These are phyloP conservation scores for Gavia stellata DNA, from an alignment of 2,113 vertebrate genomes.

Conservation along the genomic window DNA sequence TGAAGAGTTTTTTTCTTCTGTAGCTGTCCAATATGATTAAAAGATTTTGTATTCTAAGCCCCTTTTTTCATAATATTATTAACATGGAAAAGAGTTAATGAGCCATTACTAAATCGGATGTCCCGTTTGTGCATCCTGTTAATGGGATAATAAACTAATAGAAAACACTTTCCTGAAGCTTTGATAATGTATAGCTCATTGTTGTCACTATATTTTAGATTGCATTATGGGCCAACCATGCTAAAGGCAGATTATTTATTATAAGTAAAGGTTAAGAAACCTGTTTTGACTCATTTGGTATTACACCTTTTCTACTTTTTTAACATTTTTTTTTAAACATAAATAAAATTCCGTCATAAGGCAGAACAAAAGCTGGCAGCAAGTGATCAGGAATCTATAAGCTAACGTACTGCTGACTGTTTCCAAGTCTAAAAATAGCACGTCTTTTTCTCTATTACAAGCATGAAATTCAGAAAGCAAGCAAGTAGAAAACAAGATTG, in stretches of 20 bases:
- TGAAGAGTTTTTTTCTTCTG: background rate
- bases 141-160: background rate
- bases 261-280: background rate
- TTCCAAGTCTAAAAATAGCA: background rate
- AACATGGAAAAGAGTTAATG: constrained; percentile 14
- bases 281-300: background rate
- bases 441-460: background rate
- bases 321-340: background rate
- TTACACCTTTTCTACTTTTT: background rate
- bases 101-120: background rate
- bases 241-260: background rate
- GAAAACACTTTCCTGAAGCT: background rate
- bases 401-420: background rate
- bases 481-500: background rate
- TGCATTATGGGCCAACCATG: background rate
- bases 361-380: background rate
- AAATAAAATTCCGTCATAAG: background rate
- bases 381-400: background rate
- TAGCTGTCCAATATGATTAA: constrained; percentile 20
- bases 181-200: background rate
- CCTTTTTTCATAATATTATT: background rate
- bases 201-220: background rate
- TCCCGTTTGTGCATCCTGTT: background rate
- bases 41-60: background rate
- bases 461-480: background rate